Evolutionary conservation across 2,113 vertebrate genomes (phyloP).

Genomic region (Ibidorhyncha struthersii): DNA sequence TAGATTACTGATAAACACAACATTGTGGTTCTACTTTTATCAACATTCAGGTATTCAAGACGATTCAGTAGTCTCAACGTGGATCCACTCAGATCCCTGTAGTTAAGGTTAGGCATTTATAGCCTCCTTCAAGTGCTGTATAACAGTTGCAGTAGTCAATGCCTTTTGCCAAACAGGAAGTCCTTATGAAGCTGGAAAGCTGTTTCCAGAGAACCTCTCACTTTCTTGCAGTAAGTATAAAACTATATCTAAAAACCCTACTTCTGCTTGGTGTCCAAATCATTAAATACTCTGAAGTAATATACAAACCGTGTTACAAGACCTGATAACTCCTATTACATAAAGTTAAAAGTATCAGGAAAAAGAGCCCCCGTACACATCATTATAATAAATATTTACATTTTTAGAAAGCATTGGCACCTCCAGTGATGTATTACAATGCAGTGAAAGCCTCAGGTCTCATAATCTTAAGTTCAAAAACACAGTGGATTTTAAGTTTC

Average conservation of each 20-base stretch:
- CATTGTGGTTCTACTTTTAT: not conserved
- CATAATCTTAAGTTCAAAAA: constrained; percentile 36
- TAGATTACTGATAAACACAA: not conserved
- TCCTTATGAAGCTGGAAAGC: not conserved
- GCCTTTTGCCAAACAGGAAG: not conserved
- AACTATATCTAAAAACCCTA: not conserved
- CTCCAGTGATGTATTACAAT: constrained; percentile 50
- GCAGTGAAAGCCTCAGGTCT: constrained; percentile 45
- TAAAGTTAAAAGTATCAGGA: not conserved
- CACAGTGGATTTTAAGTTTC: constrained; percentile 46
- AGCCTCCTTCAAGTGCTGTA: constrained; percentile 62
- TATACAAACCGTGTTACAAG: constrained; percentile 37
- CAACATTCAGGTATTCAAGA: constrained; percentile 20
- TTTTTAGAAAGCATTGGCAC: constrained; percentile 56
- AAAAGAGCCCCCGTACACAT: not conserved
- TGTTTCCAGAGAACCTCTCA: constrained; percentile 26
- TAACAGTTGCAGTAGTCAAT: constrained; percentile 54
- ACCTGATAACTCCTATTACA: not conserved
- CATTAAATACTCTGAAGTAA: not conserved
- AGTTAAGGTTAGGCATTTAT: not conserved
- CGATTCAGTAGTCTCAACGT: constrained; percentile 73
- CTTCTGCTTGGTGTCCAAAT: not conserved
- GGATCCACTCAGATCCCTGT: constrained; percentile 24
- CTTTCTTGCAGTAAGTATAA: constrained; percentile 30
- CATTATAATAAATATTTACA: constrained; percentile 36